phyloP scores from a whole-genome alignment of 1,140 invertebrate genomes.

The Venturia canescens region DNA sequence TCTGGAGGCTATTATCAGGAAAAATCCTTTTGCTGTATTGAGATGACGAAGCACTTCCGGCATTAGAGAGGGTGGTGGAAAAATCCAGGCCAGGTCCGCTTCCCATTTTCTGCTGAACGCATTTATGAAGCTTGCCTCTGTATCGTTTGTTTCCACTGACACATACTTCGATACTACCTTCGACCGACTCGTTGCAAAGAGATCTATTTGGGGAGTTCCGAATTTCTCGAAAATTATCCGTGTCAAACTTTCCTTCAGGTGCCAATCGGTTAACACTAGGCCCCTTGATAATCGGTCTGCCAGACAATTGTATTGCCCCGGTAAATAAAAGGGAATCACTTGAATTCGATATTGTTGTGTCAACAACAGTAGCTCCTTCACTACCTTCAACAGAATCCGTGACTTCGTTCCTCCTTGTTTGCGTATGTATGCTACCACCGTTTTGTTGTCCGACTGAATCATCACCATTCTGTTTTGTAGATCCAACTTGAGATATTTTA shows the following conservation, averaged over 20 bases:
- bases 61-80: constrained; percentile 56
- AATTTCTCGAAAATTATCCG: constrained; percentile 45
- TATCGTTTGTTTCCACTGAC: constrained; percentile 36
- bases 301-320: constrained; percentile 54
- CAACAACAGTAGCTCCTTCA: constrained; percentile 42
- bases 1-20: constrained; percentile 61
- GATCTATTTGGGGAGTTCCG: constrained; percentile 50
- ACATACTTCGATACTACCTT: constrained; percentile 47
- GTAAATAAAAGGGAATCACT: constrained; percentile 50
- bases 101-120: constrained; percentile 40
- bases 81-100: constrained; percentile 43
- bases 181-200: constrained; percentile 51
- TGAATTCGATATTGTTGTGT: constrained; percentile 41
- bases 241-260: constrained; percentile 41
- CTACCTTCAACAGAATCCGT: constrained; percentile 38
- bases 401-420: constrained; percentile 58
- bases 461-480: constrained; percentile 49
- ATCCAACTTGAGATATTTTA: constrained; percentile 49
- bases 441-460: constrained; percentile 68
- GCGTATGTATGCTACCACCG: constrained; percentile 57
- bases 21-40: constrained; percentile 51
- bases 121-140: constrained; percentile 17
- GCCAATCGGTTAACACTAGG: constrained; percentile 51
- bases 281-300: constrained; percentile 56
- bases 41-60: constrained; percentile 57